phyloP scores from a whole-genome alignment of 2,888 invertebrate genomes.

The Ormia ochracea region DNA sequence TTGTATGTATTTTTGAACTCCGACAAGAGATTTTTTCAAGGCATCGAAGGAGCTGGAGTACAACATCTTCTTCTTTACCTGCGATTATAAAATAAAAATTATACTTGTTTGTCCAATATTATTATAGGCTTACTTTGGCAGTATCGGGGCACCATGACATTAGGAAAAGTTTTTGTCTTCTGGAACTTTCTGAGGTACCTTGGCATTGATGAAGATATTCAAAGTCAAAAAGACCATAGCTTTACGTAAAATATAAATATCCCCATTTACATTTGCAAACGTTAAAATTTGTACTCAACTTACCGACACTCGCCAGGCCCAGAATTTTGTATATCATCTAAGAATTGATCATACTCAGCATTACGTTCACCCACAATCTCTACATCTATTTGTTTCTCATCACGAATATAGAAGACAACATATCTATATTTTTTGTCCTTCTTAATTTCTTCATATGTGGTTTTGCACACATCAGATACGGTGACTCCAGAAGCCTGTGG shows the following conservation, averaged over 20 bases:
- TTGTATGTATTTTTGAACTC: constrained; percentile 98
- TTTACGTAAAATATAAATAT: constrained; percentile 66
- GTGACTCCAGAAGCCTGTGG: constrained; percentile 95
- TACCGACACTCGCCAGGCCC: constrained; percentile 95
- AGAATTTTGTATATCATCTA: constrained; percentile 92
- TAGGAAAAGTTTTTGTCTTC: constrained; percentile 98
- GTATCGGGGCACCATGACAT: constrained; percentile 99
- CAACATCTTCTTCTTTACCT: constrained; percentile 90
- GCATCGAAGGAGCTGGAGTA: constrained; percentile 97
- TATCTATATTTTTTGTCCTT: constrained; percentile 98
- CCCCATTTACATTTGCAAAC: too few relatives aligned
- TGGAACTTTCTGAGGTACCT: constrained; percentile 96
- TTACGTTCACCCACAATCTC: constrained; percentile 93
- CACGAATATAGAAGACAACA: constrained; percentile 96
- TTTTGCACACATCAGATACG: constrained; percentile 96
- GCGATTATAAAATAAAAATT: constrained; percentile 35
- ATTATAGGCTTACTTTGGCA: constrained; percentile 84
- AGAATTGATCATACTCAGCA: constrained; percentile 95
- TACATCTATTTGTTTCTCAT: constrained; percentile 96
- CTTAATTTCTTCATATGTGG: constrained; percentile 97
- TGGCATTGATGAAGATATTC: constrained; percentile 98
- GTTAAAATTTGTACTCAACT: constrained; percentile 37
- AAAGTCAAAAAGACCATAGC: constrained; percentile 97
- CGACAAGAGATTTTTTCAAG: constrained; percentile 96
- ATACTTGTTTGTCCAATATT: neutral